Base-by-base conservation (phyloP, 2,797 vertebrate species). In the Champsocephalus esox region DNA sequence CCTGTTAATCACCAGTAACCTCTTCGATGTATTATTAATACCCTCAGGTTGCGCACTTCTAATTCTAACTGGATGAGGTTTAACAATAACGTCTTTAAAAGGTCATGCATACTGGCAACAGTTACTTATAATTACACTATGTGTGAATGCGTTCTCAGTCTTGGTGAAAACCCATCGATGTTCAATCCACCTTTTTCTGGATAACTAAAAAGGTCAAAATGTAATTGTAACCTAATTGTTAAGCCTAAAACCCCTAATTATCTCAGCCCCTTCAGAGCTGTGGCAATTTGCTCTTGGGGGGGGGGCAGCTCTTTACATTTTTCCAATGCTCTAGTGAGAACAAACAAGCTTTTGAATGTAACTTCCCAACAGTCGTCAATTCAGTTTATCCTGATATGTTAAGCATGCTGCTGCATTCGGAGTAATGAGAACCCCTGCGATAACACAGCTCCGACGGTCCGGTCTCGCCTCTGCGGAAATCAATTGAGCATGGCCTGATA, bases 401-500 rank as follows among this genome's bases (percentile, higher is more conserved):
- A 46, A 49, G 70, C 65, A 41, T 3, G 69, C 67, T 0, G 65
- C 73, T 14, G 75, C 62, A 65, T 75, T 74, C n/a, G 11, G 65
- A 70, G 75, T 70, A 87, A 79, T 75, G 77, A 79, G 75, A 72
- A 61, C 49, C 80, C 56, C 46, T 46, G 80, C 81, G 52, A 82
- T 87, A 80, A 90, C 79, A 56, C 80, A 61, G 74, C 81, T 38
- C 54, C 48, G 11, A 52, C 58, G 48, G 57, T 54, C 54, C 41
- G 8, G 52, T 79, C 73, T 83, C 66, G 63, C 78, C 66, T 87
- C 78, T 46, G 57, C 57, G 52, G 65, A 65, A 89, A 88, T 86
- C 90, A 85, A 88, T 87, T 79, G 86, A 87, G 84, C 85, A 48
- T 79, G 80, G 76, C 73, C 76, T 79, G 85, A 85, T 87, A 65